phyloP scores from a whole-genome alignment of 2,888 invertebrate species.

The Volucella inflata region DNA sequence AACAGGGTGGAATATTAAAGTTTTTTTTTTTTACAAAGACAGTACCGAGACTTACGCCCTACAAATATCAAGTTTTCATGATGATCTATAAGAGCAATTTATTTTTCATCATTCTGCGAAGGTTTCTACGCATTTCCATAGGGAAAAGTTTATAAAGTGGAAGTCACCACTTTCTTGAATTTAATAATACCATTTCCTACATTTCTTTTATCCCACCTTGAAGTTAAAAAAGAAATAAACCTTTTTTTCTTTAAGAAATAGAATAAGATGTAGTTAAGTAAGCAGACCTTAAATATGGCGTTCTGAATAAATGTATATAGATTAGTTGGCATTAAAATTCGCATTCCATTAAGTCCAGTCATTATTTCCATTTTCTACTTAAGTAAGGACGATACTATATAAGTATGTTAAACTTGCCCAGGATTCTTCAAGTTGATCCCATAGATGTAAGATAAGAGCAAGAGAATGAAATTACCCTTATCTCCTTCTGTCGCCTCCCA shows the following conservation, averaged over 20 bases:
- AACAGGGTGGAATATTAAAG: conserved; percentile 60
- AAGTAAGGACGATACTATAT: conserved; percentile 6
- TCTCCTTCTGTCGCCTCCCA: conserved; percentile 15
- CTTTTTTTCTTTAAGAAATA: too few relatives aligned
- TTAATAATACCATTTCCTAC: too few relatives aligned
- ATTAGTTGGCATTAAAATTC: not conserved
- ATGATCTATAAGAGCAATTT: conserved; percentile 40
- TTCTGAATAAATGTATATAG: not conserved
- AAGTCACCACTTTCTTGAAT: too few relatives aligned
- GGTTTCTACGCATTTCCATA: conserved; percentile 17
- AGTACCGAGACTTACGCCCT: conserved; percentile 28
- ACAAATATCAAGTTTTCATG: conserved; percentile 45
- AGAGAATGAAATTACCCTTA: conserved; percentile 36
- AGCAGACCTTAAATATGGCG: too few relatives aligned
- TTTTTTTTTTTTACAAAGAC: conserved; percentile 37
- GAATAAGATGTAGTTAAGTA: too few relatives aligned
- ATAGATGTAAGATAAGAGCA: conserved; percentile 37
- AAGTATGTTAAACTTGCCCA: conserved; percentile 28
- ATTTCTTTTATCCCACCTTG: too few relatives aligned
- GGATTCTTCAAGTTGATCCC: conserved; percentile 16
- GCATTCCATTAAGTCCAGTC: not conserved
- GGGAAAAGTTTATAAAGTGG: too few relatives aligned
- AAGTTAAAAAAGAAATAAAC: too few relatives aligned
- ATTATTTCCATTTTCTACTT: conserved; percentile 8
- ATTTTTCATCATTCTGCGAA: not conserved